Percentiles rank a stretch among this genome's conserved stretches.
These are phyloP conservation scores for Vanessa tameamea DNA, from an alignment of 1,140 invertebrate species.

Conservation along the genomic window DNA sequence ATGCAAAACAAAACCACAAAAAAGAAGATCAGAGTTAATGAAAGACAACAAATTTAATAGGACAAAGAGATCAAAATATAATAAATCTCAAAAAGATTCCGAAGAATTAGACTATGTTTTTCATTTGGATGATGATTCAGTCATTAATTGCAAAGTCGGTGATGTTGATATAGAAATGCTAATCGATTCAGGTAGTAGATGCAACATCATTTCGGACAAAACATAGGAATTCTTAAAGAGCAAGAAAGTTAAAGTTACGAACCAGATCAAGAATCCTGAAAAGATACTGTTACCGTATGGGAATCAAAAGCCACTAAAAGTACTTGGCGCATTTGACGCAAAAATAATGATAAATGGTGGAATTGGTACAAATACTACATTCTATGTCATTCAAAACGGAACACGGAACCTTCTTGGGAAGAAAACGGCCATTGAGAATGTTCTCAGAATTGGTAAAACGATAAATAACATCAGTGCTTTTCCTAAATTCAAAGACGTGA, in stretches of 20 bases:
- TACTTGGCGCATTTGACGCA: slow-evolving; percentile 25
- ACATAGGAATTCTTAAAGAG: slow-evolving; percentile 2
- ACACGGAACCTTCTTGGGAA: slow-evolving; percentile 20
- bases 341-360: neutral
- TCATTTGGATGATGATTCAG: slow-evolving; percentile 11
- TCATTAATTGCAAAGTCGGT: slow-evolving; percentile 4
- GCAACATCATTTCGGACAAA: slow-evolving; percentile 16
- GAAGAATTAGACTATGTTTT: slow-evolving; percentile 10
- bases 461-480: neutral
- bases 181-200: slow-evolving; percentile 15
- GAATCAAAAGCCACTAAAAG: slow-evolving; percentile 9
- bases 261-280: slow-evolving; percentile 19
- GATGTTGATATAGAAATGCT: slow-evolving; percentile 13
- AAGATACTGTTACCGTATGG: slow-evolving; percentile 25
- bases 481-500: slow-evolving; percentile 29
- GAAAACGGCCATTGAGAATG: neutral
- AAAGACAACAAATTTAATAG: too few species aligned
- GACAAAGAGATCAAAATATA: too few species aligned
- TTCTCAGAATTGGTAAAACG: neutral
- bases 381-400: slow-evolving; percentile 26
- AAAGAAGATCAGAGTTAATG: too few species aligned
- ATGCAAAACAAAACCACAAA: too few species aligned
- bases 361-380: neutral
- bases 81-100: too few species aligned
- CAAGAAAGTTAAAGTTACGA: neutral